A percentile compares a stretch with the other conserved stretches of the same genome.
These are phyloP conservation scores for Agrilus cyanescens DNA, from an alignment of 2,888 invertebrate genomes.

Conservation along the genomic window DNA sequence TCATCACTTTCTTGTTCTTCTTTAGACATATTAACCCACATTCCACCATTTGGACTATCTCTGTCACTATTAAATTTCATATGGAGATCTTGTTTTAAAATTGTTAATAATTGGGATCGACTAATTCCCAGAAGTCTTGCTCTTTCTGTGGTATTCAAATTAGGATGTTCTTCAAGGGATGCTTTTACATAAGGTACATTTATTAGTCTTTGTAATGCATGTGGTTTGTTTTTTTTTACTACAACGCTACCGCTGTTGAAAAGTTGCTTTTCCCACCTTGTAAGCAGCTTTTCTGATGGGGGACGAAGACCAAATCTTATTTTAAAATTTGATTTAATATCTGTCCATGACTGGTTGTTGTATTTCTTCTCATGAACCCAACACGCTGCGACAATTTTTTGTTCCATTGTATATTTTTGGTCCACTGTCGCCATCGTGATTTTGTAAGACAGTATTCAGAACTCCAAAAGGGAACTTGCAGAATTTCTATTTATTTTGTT, in stretches of 20 bases:
- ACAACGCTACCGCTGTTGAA: conserved; percentile 35
- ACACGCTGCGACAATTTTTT: conserved; percentile 37
- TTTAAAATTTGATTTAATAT: conserved; percentile 36
- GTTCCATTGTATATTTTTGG: conserved; percentile 31
- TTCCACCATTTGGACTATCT: neutral
- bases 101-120: conserved; percentile 34
- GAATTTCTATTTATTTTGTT: too few relatives aligned
- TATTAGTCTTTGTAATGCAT: conserved; percentile 28
- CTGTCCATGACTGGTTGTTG: conserved; percentile 28
- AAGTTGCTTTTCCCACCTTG: conserved; percentile 34
- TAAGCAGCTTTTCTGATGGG: conserved; percentile 25
- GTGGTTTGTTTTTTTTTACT: conserved; percentile 34
- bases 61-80: conserved; percentile 19
- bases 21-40: too few relatives aligned
- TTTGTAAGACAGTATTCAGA: too few relatives aligned
- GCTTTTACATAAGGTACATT: conserved; percentile 32
- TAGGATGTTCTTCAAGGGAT: conserved; percentile 31
- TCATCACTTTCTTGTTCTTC: too few relatives aligned
- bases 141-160: conserved; percentile 34
- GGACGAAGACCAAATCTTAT: conserved; percentile 34
- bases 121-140: conserved; percentile 32
- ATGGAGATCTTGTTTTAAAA: conserved; percentile 30
- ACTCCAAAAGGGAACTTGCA: too few relatives aligned
- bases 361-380: conserved; percentile 39
- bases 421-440: too few relatives aligned